These are phyloP conservation scores for Myotis yumanensis DNA, from an alignment of 2,113 vertebrate genomes.

Conservation along the genomic window DNA sequence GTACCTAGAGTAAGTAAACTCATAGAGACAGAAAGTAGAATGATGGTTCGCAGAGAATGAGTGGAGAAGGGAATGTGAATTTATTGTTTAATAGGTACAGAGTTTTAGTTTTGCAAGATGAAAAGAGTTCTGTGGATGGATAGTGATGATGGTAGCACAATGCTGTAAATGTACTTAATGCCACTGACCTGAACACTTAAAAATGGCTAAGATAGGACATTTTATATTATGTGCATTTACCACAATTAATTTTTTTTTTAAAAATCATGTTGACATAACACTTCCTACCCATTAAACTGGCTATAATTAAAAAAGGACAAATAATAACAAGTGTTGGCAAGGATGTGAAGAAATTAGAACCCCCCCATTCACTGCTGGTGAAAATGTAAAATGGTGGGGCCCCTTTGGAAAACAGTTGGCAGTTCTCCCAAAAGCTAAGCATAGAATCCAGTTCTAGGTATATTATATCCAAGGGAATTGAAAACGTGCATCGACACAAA, in stretches of 20 bases:
- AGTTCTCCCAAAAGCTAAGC: conserved; percentile 30
- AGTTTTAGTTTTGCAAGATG: neutral
- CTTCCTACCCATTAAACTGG: neutral
- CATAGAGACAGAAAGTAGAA: neutral
- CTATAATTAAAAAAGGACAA: conserved; percentile 1
- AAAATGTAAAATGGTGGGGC: neutral
- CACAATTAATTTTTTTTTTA: neutral
- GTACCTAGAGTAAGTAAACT: neutral
- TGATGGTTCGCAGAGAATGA: neutral
- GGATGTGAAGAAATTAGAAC: neutral
- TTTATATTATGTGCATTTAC: conserved; percentile 7
- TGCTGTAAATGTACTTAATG: neutral
- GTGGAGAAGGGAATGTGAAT: neutral
- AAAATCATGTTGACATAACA: neutral
- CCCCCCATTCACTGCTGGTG: neutral
- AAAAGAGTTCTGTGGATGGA: neutral
- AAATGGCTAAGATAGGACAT: neutral
- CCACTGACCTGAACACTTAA: neutral
- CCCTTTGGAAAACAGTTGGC: neutral
- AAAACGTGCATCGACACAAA: conserved; percentile 1
- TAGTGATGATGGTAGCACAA: neutral
- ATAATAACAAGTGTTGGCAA: neutral
- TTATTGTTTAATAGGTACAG: neutral
- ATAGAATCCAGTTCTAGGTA: neutral
- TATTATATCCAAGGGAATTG: conserved; percentile 5